phyloP scores from a whole-genome alignment of 2,888 invertebrate species.

The Calameuta filiformis region DNA sequence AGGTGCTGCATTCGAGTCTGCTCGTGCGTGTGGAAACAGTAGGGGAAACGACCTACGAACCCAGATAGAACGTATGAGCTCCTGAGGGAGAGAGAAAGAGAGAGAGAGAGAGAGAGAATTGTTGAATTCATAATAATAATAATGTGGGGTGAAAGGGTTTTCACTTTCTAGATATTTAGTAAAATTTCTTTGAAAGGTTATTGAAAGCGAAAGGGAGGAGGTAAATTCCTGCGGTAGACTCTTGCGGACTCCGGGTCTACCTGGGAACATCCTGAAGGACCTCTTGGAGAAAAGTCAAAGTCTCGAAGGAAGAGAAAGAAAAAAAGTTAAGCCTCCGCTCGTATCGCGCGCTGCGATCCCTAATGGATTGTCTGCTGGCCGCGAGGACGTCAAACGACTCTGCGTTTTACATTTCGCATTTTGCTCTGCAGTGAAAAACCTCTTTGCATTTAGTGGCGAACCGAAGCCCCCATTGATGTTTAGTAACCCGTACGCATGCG shows the following conservation, averaged over 20 bases:
- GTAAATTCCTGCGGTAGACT: too few relatives aligned
- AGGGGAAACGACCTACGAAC: conserved; percentile 17
- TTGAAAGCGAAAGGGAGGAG: background rate
- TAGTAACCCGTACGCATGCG: background rate
- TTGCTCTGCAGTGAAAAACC: background rate
- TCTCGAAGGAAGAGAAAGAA: background rate
- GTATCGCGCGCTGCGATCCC: background rate
- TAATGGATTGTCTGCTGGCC: background rate
- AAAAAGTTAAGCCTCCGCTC: background rate
- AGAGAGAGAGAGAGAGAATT: background rate
- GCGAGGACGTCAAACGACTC: background rate
- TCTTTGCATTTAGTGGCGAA: background rate
- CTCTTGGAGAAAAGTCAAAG: background rate
- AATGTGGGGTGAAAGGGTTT: background rate
- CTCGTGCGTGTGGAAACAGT: conserved; percentile 30
- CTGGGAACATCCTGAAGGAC: background rate
- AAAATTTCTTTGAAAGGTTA: background rate
- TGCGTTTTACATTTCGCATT: background rate
- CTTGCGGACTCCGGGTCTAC: too few relatives aligned
- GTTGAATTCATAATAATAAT: background rate
- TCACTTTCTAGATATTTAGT: background rate
- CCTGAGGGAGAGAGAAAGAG: background rate
- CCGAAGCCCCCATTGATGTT: background rate
- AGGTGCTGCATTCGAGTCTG: conserved; percentile 42
- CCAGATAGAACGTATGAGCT: background rate